A percentile compares a stretch with the other conserved stretches of the same genome.
These are phyloP conservation scores for Pandemis heparana DNA, from an alignment of 2,888 invertebrate species.

Conservation along the genomic window DNA sequence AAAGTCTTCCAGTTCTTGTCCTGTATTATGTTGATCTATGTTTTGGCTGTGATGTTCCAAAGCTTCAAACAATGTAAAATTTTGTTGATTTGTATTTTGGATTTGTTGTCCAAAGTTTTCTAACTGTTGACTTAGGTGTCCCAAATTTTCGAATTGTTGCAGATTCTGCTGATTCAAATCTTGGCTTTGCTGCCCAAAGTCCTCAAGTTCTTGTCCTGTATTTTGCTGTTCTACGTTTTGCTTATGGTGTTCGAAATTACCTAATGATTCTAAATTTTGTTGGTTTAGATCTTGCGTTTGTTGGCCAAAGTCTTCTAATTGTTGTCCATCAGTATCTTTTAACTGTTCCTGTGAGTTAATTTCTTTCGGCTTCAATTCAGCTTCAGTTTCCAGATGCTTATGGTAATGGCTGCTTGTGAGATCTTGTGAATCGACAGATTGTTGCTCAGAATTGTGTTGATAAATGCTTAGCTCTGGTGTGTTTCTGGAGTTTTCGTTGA, in stretches of 20 bases:
- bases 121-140: conserved; percentile 42
- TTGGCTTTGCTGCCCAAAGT: conserved; percentile 28
- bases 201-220: conserved; percentile 1
- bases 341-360: conserved; percentile 37
- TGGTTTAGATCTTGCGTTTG: conserved; percentile 15
- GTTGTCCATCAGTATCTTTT: conserved; percentile 34
- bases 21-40: conserved; percentile 46
- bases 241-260: conserved; percentile 40
- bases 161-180: conserved; percentile 30
- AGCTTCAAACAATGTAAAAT: not conserved
- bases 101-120: conserved; percentile 41
- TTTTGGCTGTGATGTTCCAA: conserved; percentile 2
- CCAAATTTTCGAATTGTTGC: conserved; percentile 43
- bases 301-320: conserved; percentile 1
- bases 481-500: conserved; percentile 2
- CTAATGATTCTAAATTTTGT: not conserved
- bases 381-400: not conserved
- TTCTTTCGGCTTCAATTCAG: not conserved
- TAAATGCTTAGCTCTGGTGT: not conserved
- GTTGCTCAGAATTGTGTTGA: conserved; percentile 5
- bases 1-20: conserved; percentile 49
- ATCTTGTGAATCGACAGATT: not conserved
- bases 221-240: conserved; percentile 19
- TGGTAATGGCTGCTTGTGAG: not conserved
- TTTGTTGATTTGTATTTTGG: conserved; percentile 18